Evolutionary conservation across 2,797 vertebrate genomes (phyloP).

Genomic region (Pseudopleuronectes americanus): DNA sequence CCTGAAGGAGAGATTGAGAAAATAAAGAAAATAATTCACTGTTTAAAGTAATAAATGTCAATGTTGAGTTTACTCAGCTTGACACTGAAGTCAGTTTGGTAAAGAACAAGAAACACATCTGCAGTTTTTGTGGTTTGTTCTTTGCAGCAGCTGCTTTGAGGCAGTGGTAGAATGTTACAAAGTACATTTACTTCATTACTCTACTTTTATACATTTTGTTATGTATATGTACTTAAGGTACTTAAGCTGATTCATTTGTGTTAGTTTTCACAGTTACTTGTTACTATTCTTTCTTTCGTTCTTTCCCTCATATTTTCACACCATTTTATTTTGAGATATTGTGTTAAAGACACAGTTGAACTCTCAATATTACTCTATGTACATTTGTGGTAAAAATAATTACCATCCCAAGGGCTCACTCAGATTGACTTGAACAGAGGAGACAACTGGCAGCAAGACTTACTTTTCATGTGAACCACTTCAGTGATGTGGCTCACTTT

Average conservation of each 20-base stretch:
- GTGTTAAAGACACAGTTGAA: not conserved
- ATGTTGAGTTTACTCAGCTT: too few relatives aligned
- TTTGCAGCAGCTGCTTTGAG: too few relatives aligned
- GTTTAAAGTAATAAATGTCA: too few relatives aligned
- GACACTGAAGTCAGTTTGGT: not conserved
- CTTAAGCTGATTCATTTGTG: too few relatives aligned
- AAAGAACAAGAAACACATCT: too few relatives aligned
- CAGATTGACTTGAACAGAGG: conserved; percentile 60
- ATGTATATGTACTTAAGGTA: too few relatives aligned
- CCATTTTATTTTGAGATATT: not conserved
- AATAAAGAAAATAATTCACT: not conserved
- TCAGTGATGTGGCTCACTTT: conserved; percentile 68
- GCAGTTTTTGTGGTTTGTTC: too few relatives aligned
- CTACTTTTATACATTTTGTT: too few relatives aligned
- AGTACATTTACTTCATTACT: too few relatives aligned
- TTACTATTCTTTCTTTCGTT: too few relatives aligned
- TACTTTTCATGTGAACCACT: conserved; percentile 55
- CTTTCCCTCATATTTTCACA: not conserved
- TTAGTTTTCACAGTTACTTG: too few relatives aligned
- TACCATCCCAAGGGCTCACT: conserved; percentile 20
- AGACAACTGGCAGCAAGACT: conserved; percentile 42
- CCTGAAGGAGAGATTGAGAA: not conserved
- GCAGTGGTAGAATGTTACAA: too few relatives aligned
- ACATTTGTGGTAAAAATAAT: conserved; percentile 23
- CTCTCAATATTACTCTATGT: not conserved